These are phyloP conservation scores for Sorex fumeus DNA, from an alignment of 2,113 vertebrate species.

Conservation along the genomic window DNA sequence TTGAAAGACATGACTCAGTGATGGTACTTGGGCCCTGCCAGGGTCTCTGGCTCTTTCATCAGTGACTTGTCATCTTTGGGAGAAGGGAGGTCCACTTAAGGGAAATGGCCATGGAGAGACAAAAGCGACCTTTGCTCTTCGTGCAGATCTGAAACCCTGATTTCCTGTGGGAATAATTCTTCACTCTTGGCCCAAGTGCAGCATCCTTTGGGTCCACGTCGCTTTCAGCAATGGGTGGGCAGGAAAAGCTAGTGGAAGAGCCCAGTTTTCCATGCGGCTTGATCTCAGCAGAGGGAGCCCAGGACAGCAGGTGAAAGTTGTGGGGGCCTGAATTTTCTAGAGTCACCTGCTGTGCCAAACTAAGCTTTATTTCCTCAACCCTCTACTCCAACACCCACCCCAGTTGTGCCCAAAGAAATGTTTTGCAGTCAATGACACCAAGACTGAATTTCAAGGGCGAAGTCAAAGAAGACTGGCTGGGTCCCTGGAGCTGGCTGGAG, in stretches of 20 bases:
- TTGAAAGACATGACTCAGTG: constrained; percentile 57
- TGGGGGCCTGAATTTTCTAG: constrained; percentile 9
- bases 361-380: not conserved
- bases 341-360: not conserved
- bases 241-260: constrained; percentile 4
- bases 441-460: constrained; percentile 21
- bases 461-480: constrained; percentile 27
- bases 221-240: not conserved
- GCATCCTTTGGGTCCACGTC: not conserved
- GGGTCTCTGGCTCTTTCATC: not conserved
- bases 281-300: not conserved
- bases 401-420: not conserved
- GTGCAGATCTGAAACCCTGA: constrained; percentile 51
- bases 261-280: not conserved
- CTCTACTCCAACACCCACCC: not conserved
- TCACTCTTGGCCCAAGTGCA: constrained; percentile 30
- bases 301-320: not conserved
- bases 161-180: constrained; percentile 51
- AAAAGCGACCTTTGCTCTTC: constrained; percentile 42
- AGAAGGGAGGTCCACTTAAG: not conserved
- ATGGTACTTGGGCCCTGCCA: not conserved
- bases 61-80: constrained; percentile 49
- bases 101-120: constrained; percentile 23
- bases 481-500: not conserved
- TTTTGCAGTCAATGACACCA: not conserved